phyloP scores from a whole-genome alignment of 2,888 invertebrate genomes.

The Chalcis sispes region DNA sequence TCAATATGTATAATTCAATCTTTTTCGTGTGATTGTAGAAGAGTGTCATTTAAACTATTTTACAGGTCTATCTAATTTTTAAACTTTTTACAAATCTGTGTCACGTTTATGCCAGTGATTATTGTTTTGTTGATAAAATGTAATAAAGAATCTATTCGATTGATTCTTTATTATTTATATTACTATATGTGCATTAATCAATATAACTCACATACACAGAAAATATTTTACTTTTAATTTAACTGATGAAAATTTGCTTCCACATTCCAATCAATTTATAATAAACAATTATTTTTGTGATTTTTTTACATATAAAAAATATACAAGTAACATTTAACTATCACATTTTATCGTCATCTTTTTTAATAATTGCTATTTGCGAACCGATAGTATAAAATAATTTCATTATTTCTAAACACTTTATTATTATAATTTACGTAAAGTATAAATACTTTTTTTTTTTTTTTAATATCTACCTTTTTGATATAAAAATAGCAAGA shows the following conservation, averaged over 20 bases:
- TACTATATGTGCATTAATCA: slow-evolving; percentile 43
- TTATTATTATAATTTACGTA: slow-evolving; percentile 10
- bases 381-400: slow-evolving; percentile 5
- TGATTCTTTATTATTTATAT: slow-evolving; percentile 40
- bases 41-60: slow-evolving; percentile 45
- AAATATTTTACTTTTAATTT: slow-evolving; percentile 27
- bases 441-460: too few species aligned
- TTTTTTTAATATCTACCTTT: slow-evolving; percentile 3
- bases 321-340: too few species aligned
- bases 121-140: slow-evolving; percentile 38
- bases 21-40: slow-evolving; percentile 34
- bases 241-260: slow-evolving; percentile 29
- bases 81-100: slow-evolving; percentile 53
- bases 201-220: slow-evolving; percentile 16
- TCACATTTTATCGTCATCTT: neutral
- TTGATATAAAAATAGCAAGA: slow-evolving; percentile 34
- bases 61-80: slow-evolving; percentile 50
- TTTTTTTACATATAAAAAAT: too few species aligned
- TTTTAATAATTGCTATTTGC: too few species aligned
- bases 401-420: slow-evolving; percentile 3
- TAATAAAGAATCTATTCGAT: slow-evolving; percentile 39
- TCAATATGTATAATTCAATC: slow-evolving; percentile 41
- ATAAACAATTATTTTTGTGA: too few species aligned
- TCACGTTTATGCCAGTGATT: slow-evolving; percentile 37
- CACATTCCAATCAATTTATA: neutral